Evolutionary conservation across 2,797 vertebrate species (phyloP), one percentile per base, ranked within the genome.

Genomic region (Balearica regulorum): DNA sequence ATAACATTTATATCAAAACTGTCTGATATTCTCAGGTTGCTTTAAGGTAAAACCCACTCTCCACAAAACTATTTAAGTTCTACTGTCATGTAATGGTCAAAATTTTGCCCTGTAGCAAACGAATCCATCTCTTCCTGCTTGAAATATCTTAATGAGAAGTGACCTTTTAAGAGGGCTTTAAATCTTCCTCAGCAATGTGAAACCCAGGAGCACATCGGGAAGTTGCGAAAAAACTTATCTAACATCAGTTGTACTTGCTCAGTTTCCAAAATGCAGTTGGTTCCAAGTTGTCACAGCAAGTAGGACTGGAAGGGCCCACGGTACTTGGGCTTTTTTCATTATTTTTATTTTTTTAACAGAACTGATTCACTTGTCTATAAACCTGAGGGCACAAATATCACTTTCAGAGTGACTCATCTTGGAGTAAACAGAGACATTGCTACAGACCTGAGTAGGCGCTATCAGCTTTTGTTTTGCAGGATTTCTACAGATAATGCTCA

Each of bases 281-380:
- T 31, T 80, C 51, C 46, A 49, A 66, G 26, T 6, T 41, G 62
- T 16, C 77, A 5, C 60, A 61, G 49, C 22, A 46, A 33, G 60
- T 5, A 37, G 61, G 7, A 37, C 35, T 13, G 69, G 53, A 55
- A 69, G 37, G 41, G 20, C 3, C 39, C 24, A 3, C 0, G 0
- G 1, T 26, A 8, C 41, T 6, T 11, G 13, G 37, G 35, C 2
- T 44, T 44, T 24, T 33, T 14, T 10, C 6, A 46, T 46, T 7
- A 46, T 46, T 18, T 20, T 14, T 33, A 16, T 53, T 54, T 12
- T 57, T 51, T n/a, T 57, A 18, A 13, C 0, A 11, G 37, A 80
- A 55, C 39, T 48, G 87, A 80, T 71, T 90, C 64, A 15, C 53
- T 77, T 25, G 41, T 68, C 66, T 58, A 60, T 26, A 8, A 60